Evolutionary conservation across 2,888 invertebrate genomes (phyloP), one percentile per base, ranked within the genome.

Genomic region (Scrobipalpa atriplicella): DNA sequence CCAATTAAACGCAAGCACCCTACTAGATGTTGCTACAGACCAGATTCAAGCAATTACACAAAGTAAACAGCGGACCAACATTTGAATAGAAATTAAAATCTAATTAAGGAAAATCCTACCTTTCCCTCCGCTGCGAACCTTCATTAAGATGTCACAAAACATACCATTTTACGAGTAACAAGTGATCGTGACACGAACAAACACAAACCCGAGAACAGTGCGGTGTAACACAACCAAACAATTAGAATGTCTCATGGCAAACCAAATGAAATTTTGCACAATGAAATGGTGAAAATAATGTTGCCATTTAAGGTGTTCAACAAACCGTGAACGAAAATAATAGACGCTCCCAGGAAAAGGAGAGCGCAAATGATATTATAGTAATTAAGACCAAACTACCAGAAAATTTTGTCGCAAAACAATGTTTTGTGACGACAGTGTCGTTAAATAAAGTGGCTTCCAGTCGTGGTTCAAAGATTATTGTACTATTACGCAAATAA

Each of bases 261-360:
- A 74, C 73, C 71, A 71, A 82, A 83, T 78, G 72, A 79, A 85
- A 81, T 83, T 85, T 82, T 73, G 81, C 81, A 79, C 80, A 83
- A 83, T 83, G 83, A 77, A 80, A 83, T 77, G 75, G 75, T 73
- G 68, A 77, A 82, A 83, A 83, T 85, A 84, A 86, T 82, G 79
- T 81, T 71, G 74, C 79, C 78, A 84, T 84, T 87, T 80, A 81
- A 80, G 75, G 75, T 80, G 81, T 78, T 84, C 80, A 87, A 83
- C 86, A 84, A 87, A 83, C 84, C 86, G 79, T 87, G 80, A 83
- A 84, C 58, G 81, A 78, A 81, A 84, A 86, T 88, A 84, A 86
- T 87, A 83, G 80, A 76, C 74, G 72, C 77, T 75, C 72, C 70
- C 71, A 68, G 66, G 71, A 66, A 78, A 78, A 79, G 76, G 75